These are phyloP conservation scores for Atta cephalotes DNA, from an alignment of 1,140 invertebrate genomes.

Conservation along the genomic window DNA sequence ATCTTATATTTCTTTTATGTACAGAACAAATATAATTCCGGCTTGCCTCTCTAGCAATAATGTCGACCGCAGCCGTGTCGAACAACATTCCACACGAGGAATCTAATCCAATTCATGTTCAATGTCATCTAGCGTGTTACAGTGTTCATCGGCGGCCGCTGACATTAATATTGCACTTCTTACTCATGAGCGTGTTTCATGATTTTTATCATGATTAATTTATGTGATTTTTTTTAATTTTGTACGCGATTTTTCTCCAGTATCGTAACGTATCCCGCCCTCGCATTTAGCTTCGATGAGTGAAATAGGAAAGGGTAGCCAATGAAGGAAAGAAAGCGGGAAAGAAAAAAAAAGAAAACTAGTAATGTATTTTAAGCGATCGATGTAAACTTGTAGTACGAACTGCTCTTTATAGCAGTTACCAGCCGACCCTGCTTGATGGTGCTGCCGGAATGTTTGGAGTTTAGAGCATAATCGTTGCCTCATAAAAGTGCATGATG, in stretches of 20 bases:
- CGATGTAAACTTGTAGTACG: conserved; percentile 72
- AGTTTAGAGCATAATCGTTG: conserved; percentile 84
- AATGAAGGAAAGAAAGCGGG: not conserved
- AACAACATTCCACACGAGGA: conserved; percentile 31
- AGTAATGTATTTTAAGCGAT: conserved; percentile 70
- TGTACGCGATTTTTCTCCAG: not conserved
- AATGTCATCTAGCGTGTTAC: conserved; percentile 56
- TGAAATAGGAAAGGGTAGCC: not conserved
- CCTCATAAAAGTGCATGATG: conserved; percentile 84
- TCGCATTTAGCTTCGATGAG: conserved; percentile 21
- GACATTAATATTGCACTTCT: conserved; percentile 51
- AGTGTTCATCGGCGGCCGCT: conserved; percentile 49
- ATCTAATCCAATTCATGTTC: conserved; percentile 26
- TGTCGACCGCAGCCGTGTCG: not conserved
- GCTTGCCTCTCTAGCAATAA: not conserved
- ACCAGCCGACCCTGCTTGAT: conserved; percentile 53
- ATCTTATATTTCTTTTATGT: not conserved
- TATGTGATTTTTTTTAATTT: conserved; percentile 33
- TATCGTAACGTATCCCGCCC: conserved; percentile 61
- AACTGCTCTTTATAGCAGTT: conserved; percentile 70
- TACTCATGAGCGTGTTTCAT: conserved; percentile 40
- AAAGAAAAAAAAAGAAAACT: conserved; percentile 33
- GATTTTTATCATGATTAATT: conserved; percentile 63
- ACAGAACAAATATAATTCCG: conserved; percentile 13
- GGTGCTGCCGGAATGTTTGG: conserved; percentile 71